A percentile compares a stretch with the other conserved stretches of the same genome.
These are phyloP conservation scores for Myanophis thanlyinensis DNA, from an alignment of 2,113 vertebrate genomes.

Conservation along the genomic window DNA sequence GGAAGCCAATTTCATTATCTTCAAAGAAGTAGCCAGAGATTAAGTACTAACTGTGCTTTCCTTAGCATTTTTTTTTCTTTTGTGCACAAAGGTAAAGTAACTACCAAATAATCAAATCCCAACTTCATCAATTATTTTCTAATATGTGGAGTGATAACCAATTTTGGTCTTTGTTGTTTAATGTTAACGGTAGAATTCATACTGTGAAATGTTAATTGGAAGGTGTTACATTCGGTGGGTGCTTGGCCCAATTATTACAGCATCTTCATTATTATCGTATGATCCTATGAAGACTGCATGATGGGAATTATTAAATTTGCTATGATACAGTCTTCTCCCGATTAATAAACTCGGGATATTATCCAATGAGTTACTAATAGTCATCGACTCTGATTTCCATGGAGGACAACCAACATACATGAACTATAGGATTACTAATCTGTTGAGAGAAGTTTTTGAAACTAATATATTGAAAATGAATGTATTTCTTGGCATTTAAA, in stretches of 20 bases:
- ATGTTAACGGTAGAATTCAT: constrained; percentile 76
- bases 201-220: constrained; percentile 81
- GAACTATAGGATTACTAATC: not conserved
- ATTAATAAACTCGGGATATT: constrained; percentile 48
- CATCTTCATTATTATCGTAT: constrained; percentile 77
- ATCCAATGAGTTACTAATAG: constrained; percentile 19
- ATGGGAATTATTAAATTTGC: constrained; percentile 60
- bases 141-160: constrained; percentile 76
- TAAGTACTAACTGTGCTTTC: constrained; percentile 72
- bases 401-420: not conserved
- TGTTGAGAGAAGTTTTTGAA: constrained; percentile 28
- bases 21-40: constrained; percentile 83
- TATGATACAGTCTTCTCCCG: constrained; percentile 46
- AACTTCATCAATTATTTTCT: constrained; percentile 85
- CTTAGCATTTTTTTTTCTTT: constrained; percentile 56
- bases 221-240: constrained; percentile 77
- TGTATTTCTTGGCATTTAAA: constrained; percentile 6
- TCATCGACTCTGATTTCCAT: constrained; percentile 11
- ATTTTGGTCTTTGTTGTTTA: constrained; percentile 78
- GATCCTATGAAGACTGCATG: constrained; percentile 63
- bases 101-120: constrained; percentile 80
- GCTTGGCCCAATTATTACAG: constrained; percentile 76
- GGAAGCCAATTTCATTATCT: constrained; percentile 89
- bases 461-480: constrained; percentile 32
- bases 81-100: constrained; percentile 77